These are phyloP conservation scores for Callorhinus ursinus DNA, from an alignment of 2,113 vertebrate species.

Conservation along the genomic window DNA sequence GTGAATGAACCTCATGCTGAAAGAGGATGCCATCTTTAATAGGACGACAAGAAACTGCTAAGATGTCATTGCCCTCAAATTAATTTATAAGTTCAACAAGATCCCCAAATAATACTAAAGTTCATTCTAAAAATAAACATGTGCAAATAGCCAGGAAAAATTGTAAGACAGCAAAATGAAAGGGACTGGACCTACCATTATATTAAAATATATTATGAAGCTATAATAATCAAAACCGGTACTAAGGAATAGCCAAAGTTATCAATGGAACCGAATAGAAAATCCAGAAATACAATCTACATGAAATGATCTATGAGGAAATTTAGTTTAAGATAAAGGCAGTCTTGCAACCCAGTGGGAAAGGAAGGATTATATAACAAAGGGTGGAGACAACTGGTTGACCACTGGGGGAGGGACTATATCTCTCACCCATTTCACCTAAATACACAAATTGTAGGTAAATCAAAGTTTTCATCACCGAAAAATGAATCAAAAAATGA, in stretches of 20 bases:
- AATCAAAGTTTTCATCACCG: slow-evolving; percentile 16
- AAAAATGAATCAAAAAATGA: slow-evolving; percentile 40
- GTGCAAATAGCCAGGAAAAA: neutral
- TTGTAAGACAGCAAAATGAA: neutral
- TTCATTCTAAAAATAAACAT: neutral
- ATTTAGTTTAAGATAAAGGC: neutral
- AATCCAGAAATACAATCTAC: neutral
- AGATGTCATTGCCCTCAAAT: neutral
- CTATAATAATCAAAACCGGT: neutral
- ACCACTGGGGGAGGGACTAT: neutral
- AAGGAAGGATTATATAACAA: neutral
- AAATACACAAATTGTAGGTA: neutral
- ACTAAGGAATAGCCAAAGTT: neutral
- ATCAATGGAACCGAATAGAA: neutral
- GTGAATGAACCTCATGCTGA: neutral
- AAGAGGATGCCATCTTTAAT: neutral
- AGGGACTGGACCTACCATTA: neutral
- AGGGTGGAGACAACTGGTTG: neutral
- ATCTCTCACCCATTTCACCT: neutral
- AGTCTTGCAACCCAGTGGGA: neutral
- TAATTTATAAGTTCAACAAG: slow-evolving; percentile 7
- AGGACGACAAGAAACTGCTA: neutral
- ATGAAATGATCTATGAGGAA: neutral
- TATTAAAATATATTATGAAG: neutral
- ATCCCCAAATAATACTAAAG: neutral